Percentiles rank a stretch among this genome's conserved stretches.
Evolutionary conservation across 2,113 vertebrate genomes (phyloP).

Genomic region (Helogale parvula): DNA sequence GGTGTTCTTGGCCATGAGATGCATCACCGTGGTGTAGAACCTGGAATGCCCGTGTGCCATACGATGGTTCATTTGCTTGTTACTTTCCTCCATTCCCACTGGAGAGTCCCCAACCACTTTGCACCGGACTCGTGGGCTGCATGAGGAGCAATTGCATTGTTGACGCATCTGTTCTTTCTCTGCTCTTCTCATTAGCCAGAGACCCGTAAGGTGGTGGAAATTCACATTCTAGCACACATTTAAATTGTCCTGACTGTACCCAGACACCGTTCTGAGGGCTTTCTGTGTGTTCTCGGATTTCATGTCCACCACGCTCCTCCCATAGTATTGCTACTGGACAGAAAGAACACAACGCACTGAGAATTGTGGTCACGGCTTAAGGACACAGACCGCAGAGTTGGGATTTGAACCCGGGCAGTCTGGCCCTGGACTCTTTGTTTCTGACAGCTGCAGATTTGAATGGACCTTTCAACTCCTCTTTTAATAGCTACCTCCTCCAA

Average conservation of each 20-base stretch:
- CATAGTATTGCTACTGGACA: neutral
- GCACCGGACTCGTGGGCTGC: neutral
- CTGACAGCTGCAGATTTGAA: neutral
- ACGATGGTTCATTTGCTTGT: rapidly evolving
- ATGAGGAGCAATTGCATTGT: rapidly evolving
- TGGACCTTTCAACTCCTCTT: neutral
- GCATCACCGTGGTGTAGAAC: neutral
- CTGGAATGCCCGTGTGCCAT: rapidly evolving
- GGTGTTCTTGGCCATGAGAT: neutral
- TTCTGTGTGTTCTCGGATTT: neutral
- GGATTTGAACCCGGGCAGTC: neutral
- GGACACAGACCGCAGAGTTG: neutral
- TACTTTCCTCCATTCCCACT: neutral
- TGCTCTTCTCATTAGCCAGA: neutral
- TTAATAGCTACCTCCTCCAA: neutral
- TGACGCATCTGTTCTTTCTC: rapidly evolving
- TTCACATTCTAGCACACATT: neutral
- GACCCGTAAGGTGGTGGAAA: neutral
- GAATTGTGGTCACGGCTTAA: neutral
- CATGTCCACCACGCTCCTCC: neutral
- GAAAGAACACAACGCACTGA: neutral
- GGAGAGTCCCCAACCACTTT: neutral
- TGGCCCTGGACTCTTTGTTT: too few species aligned
- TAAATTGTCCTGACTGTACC: neutral
- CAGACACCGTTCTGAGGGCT: neutral